Conservation (phyloP, 2,888 invertebrate genomes). For the Mesoligia furuncula region DNA sequence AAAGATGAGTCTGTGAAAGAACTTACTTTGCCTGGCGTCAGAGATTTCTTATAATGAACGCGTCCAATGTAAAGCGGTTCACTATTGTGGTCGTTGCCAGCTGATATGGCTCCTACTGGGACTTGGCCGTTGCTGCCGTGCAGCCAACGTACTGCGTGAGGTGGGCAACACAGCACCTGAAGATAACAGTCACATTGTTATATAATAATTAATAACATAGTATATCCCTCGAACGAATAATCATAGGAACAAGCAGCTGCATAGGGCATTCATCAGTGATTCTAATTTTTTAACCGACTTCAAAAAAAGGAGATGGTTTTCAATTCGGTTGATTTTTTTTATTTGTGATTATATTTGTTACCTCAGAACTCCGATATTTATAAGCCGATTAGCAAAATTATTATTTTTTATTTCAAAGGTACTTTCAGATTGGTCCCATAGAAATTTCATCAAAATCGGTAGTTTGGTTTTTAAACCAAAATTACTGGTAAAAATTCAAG, state of each 20-base stretch:
- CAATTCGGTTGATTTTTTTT: too few relatives aligned
- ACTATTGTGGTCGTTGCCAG: conserved; percentile 86
- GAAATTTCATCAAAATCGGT: too few relatives aligned
- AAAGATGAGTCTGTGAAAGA: not conserved
- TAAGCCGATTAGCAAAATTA: too few relatives aligned
- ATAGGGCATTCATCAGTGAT: not conserved
- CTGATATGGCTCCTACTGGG: conserved; percentile 88
- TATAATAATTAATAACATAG: not conserved
- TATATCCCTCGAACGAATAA: not conserved
- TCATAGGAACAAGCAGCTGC: not conserved
- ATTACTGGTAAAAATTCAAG: too few relatives aligned
- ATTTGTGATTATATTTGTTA: too few relatives aligned
- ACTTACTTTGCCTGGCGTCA: conserved; percentile 91
- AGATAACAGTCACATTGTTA: conserved; percentile 33
- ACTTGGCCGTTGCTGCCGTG: conserved; percentile 86
- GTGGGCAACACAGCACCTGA: conserved; percentile 81
- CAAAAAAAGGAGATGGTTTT: too few relatives aligned
- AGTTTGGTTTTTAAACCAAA: too few relatives aligned
- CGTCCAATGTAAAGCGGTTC: conserved; percentile 90
- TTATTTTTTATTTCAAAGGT: too few relatives aligned
- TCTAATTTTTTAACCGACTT: not conserved
- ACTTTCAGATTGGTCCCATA: too few relatives aligned
- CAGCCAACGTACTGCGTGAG: conserved; percentile 85
- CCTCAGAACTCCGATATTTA: too few relatives aligned
- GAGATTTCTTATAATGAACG: conserved; percentile 85